Conservation (phyloP, 2,888 invertebrate genomes). For the Lithophane leautieri region DNA sequence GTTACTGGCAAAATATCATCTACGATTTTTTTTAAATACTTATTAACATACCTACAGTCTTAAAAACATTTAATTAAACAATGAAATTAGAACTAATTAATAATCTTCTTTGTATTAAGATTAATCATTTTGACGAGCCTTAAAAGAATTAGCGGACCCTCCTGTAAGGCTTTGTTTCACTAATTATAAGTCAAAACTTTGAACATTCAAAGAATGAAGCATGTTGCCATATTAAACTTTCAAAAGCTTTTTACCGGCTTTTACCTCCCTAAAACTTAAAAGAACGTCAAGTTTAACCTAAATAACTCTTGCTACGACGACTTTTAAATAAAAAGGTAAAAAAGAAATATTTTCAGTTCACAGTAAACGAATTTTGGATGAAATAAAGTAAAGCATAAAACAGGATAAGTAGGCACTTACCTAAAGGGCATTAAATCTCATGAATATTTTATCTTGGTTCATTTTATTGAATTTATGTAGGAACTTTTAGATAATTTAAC, state of each 20-base stretch:
- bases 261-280: constrained; percentile 9
- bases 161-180: constrained; percentile 7
- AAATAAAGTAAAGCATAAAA: constrained; percentile 34
- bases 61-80: neutral
- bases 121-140: constrained; percentile 6
- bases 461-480: constrained; percentile 34
- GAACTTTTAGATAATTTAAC: constrained; percentile 27
- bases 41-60: too few species aligned
- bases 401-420: constrained; percentile 21
- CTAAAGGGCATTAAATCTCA: constrained; percentile 24
- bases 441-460: constrained; percentile 48
- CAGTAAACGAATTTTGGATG: constrained; percentile 32
- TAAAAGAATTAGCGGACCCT: constrained; percentile 21
- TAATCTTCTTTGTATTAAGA: neutral
- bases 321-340: constrained; percentile 15
- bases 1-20: neutral
- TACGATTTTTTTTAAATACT: too few species aligned
- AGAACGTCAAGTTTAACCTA: constrained; percentile 7
- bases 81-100: neutral
- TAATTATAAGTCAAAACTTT: constrained; percentile 20
- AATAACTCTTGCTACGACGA: constrained; percentile 4
- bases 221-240: neutral
- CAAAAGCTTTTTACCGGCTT: constrained; percentile 3
- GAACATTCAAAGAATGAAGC: constrained; percentile 15
- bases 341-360: constrained; percentile 15